Percentiles rank a stretch among this genome's conserved stretches.
These are phyloP conservation scores for Clarias platycephalus DNA, from an alignment of 2,797 vertebrate species.

Conservation along the genomic window DNA sequence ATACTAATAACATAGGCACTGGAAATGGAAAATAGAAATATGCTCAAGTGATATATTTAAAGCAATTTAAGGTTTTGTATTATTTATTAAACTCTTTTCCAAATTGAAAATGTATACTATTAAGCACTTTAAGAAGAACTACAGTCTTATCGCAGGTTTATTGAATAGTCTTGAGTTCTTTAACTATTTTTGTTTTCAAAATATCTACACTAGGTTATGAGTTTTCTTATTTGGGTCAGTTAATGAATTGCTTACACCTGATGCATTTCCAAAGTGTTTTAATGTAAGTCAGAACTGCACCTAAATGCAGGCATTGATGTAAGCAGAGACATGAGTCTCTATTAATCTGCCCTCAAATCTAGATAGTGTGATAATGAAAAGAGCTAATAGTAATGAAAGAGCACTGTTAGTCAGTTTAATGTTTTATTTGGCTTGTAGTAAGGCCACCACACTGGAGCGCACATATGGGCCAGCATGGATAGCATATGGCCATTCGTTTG, in stretches of 20 bases:
- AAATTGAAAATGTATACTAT: neutral
- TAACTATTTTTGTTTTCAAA: neutral
- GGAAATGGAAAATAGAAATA: neutral
- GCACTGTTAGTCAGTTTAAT: neutral
- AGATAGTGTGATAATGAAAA: neutral
- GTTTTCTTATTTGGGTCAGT: neutral
- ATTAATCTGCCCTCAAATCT: neutral
- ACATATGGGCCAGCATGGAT: conserved; percentile 98
- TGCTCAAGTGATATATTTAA: too few species aligned
- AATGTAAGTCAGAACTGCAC: neutral
- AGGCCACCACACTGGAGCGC: conserved; percentile 94
- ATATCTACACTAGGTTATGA: neutral
- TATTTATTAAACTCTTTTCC: neutral
- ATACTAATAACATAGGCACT: neutral
- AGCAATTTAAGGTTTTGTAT: too few species aligned
- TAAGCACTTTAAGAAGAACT: neutral
- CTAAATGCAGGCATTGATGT: neutral
- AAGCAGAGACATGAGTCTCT: neutral
- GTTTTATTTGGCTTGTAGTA: conserved; percentile 71
- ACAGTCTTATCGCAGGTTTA: neutral
- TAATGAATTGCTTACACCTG: neutral
- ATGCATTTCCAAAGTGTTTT: neutral
- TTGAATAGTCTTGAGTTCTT: neutral
- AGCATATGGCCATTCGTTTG: conserved; percentile 96
- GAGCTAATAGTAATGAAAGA: neutral